Evolutionary conservation across 2,797 vertebrate species (phyloP), one percentile per base, ranked within the genome.

Genomic region (Buceros bicornis): DNA sequence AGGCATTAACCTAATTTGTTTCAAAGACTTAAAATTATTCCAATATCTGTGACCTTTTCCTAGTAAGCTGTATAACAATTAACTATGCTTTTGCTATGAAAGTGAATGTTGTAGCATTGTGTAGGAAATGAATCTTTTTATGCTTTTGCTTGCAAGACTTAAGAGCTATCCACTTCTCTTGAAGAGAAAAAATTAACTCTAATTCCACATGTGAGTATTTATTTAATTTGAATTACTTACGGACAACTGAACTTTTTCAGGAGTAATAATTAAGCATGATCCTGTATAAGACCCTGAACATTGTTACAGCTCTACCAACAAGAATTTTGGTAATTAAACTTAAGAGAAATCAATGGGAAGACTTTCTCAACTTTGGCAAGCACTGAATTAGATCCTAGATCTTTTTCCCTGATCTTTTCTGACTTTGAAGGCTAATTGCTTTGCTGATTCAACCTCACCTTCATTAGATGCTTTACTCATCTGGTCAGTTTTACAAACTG

Each of bases 121-220:
- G 7, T 45, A 80, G 64, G 24, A 95, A 93, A 87, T 73, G 4
- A 91, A 82, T 37, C 43, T 81, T 85, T 56, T 93, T 56, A 66
- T 0, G 1, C 71, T 29, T 80, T 92, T 95, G 40, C 35, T 95
- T 94, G 96, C 84, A 95, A 92, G 60, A 95, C 84, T 93, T 97
- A 33, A 94, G 93, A 94, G 89, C 33, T 6, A 5, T 67, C 51
- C 35, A 42, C 37, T 92, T 82, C 29, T 84, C 29, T 48, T 76
- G 48, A 89, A 95, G 60, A 64, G 81, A 87, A 35, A 89, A 84
- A 93, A 79, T 50, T 76, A 48, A 90, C 33, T n/a, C 26, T 5
- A 37, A 19, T 84, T 89, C 28, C 40, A 82, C 21, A 16, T 47
- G 15, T 17, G 12, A 35, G 12, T 50, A 43, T 60, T 62, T 57